Evolutionary conservation across 1,140 invertebrate genomes (phyloP), one percentile per base, ranked within the genome.

Genomic region (Drosophila oshimai): DNA sequence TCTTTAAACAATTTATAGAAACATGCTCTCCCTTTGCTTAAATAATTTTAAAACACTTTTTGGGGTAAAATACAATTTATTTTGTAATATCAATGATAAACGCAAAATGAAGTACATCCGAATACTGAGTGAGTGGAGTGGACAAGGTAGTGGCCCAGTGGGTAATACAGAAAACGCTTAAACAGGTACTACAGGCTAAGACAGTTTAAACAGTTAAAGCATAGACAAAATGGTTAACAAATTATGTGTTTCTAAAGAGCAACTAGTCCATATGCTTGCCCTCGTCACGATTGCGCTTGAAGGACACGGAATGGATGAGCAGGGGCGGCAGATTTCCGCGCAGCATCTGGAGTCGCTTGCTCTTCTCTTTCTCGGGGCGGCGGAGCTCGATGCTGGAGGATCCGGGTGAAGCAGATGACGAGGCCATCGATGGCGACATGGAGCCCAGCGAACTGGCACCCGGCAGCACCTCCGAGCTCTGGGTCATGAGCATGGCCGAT

Each of bases 241-340:
- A 15, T 53, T 28, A 39, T 15, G 15, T 34, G 18, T 12, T 31
- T 31, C 2, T 33, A 0, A 2, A 39, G 49, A 10, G 13, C 10
- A 2, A 9, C 36, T 89, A 90, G 39, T 90, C 86, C 18, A 90
- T 47, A 26, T 90, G 86, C 17, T 89, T 90, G 37, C 61, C 58
- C 34, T 90, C 89, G 26, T 90, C 89, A 0, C 86, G 72, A 60
- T 89, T 90, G 9, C 87, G 83, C 34, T 89, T 90, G 12, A 90
- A 90, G 45, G 90, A 90, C 0, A 90, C 89, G 9, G 89, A 90
- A 49, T 90, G 90, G 22, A 91, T 91, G 6, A 90, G 69, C 2
- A 91, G 49, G 3, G 90, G 90, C 10, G 90, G 90, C 13, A 91
- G 60, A 44, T 80, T 88, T 15, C 77, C 88, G 12, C 90, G 89